A percentile compares a stretch with the other conserved stretches of the same genome.
Evolutionary conservation across 2,113 vertebrate species (phyloP).

Genomic region (Leptobrachium ailaonicum): DNA sequence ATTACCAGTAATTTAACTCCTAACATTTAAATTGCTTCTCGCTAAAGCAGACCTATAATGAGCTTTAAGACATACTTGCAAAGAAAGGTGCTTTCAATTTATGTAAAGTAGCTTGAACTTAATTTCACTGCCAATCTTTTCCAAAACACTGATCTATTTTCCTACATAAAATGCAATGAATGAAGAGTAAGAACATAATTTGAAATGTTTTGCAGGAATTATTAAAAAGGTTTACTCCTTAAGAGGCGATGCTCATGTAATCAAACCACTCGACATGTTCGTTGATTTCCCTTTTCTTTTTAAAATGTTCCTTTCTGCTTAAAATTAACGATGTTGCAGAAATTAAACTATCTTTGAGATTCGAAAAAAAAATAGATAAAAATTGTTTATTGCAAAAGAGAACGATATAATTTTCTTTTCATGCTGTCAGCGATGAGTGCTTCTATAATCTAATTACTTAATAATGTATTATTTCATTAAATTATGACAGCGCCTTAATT

Average conservation of each 20-base stretch:
- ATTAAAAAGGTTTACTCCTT: slow-evolving; percentile 24
- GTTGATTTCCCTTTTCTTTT: slow-evolving; percentile 14
- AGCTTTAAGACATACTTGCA: slow-evolving; percentile 36
- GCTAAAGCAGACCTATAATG: slow-evolving; percentile 3
- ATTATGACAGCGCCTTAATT: slow-evolving; percentile 36
- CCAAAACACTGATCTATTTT: slow-evolving; percentile 46
- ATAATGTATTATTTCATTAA: slow-evolving; percentile 28
- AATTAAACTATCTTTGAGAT: slow-evolving; percentile 22
- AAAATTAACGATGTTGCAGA: slow-evolving; percentile 22
- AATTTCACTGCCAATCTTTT: slow-evolving; percentile 44
- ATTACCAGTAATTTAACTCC: slow-evolving; percentile 7
- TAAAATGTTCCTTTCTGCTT: background rate
- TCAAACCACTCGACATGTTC: slow-evolving; percentile 7
- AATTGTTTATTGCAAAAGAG: slow-evolving; percentile 18
- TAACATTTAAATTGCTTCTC: slow-evolving; percentile 17
- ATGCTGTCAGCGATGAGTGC: slow-evolving; percentile 31
- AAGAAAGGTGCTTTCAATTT: slow-evolving; percentile 43
- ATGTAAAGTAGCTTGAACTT: slow-evolving; percentile 32
- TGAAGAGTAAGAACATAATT: slow-evolving; percentile 1
- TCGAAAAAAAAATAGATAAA: slow-evolving; percentile 11
- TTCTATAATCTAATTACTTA: slow-evolving; percentile 16
- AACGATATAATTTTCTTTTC: slow-evolving; percentile 11
- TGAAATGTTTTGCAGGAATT: slow-evolving; percentile 20
- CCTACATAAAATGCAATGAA: slow-evolving; percentile 37
- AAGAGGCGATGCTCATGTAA: slow-evolving; percentile 28